Evolutionary conservation across 2,113 vertebrate genomes (phyloP), one percentile per base, ranked within the genome.

Genomic region (Murina feae): DNA sequence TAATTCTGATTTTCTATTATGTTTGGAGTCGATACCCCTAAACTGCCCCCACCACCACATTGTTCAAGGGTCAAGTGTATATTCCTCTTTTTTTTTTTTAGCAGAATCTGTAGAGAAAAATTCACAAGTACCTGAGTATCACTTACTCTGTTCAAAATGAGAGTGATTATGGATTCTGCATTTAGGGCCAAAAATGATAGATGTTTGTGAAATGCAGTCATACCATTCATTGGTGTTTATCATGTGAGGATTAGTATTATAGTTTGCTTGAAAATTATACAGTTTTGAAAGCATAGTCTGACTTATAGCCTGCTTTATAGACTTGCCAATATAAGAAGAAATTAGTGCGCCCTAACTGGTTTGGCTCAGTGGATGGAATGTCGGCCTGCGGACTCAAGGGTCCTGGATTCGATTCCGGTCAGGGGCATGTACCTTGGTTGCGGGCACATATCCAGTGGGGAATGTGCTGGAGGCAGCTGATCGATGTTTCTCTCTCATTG

Each of bases 141-240:
- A 17, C 75, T 90, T 82, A 79, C 87, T 90, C 23, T 84, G 13
- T 93, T 84, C 4, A 6, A 93, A 93, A 72, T 51, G n/a, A 88
- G 25, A 78, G 12, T 78, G 69, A 83, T 89, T 89, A 72, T 68
- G 9, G 17, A 83, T 79, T 94, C 25, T 88, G 21, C 47, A 60
- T 75, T 83, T 71, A 84, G n/a, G 91, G n/a, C 25, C 21, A 89
- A 63, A 63, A 58, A 23, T 94, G 60, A 49, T 2, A 81, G 14
- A 58, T 87, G 32, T 32, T 92, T 88, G 17, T 91, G 68, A 74
- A 82, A 49, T 92, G 8, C 2, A 75, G 9, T 44, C 53, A 51
- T 55, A 80, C 21, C 42, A 1, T 63, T 84, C 42, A 1, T 63
- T 84, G 39, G 25, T 87, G 21, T 95, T 87, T 20, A 53, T 23